Conservation (phyloP, 2,797 vertebrate genomes). For the Poliocrania exsul region DNA sequence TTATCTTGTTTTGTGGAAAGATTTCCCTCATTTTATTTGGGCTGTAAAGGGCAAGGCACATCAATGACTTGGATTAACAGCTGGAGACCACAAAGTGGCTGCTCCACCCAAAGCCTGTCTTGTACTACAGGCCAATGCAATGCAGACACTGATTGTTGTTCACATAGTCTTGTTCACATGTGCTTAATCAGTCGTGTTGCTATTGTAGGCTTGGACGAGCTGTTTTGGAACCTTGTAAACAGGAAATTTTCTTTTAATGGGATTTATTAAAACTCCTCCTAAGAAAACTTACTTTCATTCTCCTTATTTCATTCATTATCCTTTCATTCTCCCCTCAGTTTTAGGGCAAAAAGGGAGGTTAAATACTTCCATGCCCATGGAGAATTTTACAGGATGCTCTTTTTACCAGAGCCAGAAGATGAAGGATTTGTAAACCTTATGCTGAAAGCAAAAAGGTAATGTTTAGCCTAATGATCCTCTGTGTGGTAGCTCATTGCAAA, state of each 20-base stretch:
- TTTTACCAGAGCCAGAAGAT: neutral
- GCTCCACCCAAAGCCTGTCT: neutral
- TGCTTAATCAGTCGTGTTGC: rapidly evolving
- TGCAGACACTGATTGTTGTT: rapidly evolving
- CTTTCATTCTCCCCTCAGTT: neutral
- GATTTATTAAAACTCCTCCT: neutral
- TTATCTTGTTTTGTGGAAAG: neutral
- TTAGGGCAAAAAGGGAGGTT: neutral
- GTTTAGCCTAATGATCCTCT: neutral
- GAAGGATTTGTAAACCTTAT: neutral
- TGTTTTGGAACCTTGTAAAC: neutral
- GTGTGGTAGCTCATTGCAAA: neutral
- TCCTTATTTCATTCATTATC: too few species aligned
- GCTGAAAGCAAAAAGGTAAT: neutral
- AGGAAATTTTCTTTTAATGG: neutral
- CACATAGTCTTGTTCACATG: neutral
- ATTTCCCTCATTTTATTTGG: neutral
- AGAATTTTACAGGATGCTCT: neutral
- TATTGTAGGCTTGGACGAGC: neutral
- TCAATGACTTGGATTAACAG: neutral
- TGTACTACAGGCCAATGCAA: rapidly evolving
- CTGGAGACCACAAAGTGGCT: neutral
- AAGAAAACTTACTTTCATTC: neutral
- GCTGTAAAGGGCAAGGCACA: neutral
- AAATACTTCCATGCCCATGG: neutral